Conservation (phyloP, 2,797 vertebrate species). For the Mus spretus region DNA sequence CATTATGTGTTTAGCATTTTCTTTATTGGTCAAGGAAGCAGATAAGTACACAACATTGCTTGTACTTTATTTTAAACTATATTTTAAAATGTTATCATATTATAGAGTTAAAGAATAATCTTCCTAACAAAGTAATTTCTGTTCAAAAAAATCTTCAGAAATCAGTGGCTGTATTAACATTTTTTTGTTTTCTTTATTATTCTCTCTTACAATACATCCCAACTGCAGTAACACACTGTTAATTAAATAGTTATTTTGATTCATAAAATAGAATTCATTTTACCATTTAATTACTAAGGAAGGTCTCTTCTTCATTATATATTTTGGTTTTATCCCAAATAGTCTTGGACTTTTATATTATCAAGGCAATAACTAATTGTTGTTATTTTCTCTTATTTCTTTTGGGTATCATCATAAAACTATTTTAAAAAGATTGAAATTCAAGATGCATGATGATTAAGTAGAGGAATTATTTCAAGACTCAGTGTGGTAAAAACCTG, state of each 20-base stretch:
- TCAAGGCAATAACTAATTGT: constrained; percentile 66
- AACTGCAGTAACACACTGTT: constrained; percentile 25
- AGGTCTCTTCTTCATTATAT: constrained; percentile 20
- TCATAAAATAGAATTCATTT: constrained; percentile 9
- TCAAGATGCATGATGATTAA: constrained; percentile 49
- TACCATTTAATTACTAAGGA: constrained; percentile 56
- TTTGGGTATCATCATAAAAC: constrained; percentile 63
- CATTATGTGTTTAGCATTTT: constrained; percentile 5
- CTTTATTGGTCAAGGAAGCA: constrained; percentile 16
- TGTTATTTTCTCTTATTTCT: constrained; percentile 56
- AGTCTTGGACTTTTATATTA: constrained; percentile 44
- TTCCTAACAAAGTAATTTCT: background rate
- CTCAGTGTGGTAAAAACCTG: constrained; percentile 69
- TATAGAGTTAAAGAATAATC: constrained; percentile 42
- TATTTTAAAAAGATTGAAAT: constrained; percentile 71
- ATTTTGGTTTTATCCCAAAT: constrained; percentile 60
- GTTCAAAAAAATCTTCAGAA: constrained; percentile 42
- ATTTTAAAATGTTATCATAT: constrained; percentile 40
- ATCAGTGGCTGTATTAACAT: constrained; percentile 11
- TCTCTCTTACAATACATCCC: background rate
- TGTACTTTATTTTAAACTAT: constrained; percentile 5
- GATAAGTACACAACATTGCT: background rate
- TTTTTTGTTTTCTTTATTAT: background rate
- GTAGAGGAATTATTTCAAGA: constrained; percentile 63
- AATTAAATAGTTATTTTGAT: constrained; percentile 65